Conservation (phyloP, 2,888 invertebrate species). For the Lasioglossum marginatum region DNA sequence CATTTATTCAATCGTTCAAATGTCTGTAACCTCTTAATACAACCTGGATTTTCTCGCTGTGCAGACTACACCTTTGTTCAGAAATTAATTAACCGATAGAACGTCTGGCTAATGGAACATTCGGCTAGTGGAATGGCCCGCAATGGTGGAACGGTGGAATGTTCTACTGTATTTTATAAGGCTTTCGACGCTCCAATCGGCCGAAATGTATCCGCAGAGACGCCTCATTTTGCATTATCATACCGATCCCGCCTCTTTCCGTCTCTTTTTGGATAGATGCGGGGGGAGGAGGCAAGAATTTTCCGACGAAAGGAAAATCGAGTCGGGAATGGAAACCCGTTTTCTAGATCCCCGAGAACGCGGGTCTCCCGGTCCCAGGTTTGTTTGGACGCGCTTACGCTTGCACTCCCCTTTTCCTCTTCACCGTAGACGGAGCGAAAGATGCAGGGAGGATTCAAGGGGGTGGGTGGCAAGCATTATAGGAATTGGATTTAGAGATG, state of each 20-base stretch:
- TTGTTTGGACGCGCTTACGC: slow-evolving; percentile 74
- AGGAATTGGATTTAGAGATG: slow-evolving; percentile 78
- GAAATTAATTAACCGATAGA: neutral
- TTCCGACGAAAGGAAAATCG: slow-evolving; percentile 27
- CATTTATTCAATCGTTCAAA: neutral
- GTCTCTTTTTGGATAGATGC: slow-evolving; percentile 29
- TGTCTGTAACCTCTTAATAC: neutral
- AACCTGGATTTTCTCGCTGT: neutral
- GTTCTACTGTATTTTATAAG: neutral
- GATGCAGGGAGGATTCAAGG: slow-evolving; percentile 26
- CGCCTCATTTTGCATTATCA: slow-evolving; percentile 56
- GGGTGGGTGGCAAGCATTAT: slow-evolving; percentile 62
- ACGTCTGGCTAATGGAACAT: neutral
- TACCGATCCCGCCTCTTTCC: slow-evolving; percentile 34
- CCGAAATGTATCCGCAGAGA: slow-evolving; percentile 36
- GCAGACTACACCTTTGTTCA: neutral
- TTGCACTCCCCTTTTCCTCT: slow-evolving; percentile 40
- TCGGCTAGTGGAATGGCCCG: neutral
- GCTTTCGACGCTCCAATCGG: slow-evolving; percentile 47
- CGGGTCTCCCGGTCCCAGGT: slow-evolving; percentile 66
- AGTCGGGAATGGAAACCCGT: slow-evolving; percentile 28
- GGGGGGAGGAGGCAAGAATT: neutral
- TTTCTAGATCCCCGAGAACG: slow-evolving; percentile 60
- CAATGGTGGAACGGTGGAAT: neutral
- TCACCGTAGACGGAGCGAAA: slow-evolving; percentile 32